Evolutionary conservation across 2,888 invertebrate species (phyloP).

Genomic region (Cataglyphis altisquamis): DNA sequence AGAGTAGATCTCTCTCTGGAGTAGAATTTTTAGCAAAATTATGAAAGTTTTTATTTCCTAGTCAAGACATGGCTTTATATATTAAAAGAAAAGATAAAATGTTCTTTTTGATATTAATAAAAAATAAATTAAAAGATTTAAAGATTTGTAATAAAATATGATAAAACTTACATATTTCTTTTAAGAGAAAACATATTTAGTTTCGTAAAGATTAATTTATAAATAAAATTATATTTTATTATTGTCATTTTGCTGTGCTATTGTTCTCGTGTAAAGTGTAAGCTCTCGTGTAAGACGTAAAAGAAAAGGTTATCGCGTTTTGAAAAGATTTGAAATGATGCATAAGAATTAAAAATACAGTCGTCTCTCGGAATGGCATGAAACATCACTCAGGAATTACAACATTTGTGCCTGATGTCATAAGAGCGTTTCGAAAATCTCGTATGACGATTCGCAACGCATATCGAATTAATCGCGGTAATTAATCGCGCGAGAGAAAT

Average conservation of each 20-base stretch:
- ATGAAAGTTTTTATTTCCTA: not conserved
- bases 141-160: not conserved
- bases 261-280: not conserved
- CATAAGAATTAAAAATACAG: not conserved
- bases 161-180: not conserved
- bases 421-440: not conserved
- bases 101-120: not conserved
- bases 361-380: not conserved
- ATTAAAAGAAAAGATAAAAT: not conserved
- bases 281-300: not conserved
- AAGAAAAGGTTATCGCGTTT: not conserved
- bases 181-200: not conserved
- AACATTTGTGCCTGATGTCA: not conserved
- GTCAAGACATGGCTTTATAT: not conserved
- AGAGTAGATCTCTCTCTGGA: not conserved
- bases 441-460: not conserved
- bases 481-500: constrained; percentile 29
- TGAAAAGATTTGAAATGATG: not conserved
- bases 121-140: not conserved
- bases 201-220: not conserved
- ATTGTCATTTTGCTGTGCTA: not conserved
- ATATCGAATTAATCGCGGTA: not conserved
- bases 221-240: not conserved
- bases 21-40: not conserved
- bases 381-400: not conserved